Percentiles rank a stretch among this genome's conserved stretches.
Conservation (phyloP, 30 jellyfish, hydroid and myxozoan species). For the Turritopsis rubra region DNA sequence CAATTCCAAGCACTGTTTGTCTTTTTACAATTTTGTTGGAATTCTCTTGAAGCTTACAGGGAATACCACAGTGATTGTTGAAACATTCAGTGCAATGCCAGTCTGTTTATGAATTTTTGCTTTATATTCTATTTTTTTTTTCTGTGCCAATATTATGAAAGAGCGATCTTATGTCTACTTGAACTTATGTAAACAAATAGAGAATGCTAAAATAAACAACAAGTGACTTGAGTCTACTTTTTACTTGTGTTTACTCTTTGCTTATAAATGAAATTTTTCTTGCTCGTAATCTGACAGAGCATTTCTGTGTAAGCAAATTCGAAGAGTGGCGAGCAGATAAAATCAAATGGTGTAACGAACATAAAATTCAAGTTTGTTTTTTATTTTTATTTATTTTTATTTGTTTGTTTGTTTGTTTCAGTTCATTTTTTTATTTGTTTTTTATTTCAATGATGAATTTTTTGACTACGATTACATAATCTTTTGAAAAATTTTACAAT, state of each 20-base stretch:
- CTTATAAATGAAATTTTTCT: neutral
- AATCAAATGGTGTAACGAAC: neutral
- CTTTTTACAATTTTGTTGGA: neutral
- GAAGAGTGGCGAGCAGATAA: neutral
- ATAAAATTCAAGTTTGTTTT: neutral
- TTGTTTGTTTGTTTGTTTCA: neutral
- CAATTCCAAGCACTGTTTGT: neutral
- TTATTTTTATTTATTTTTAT: too few relatives aligned
- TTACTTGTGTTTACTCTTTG: neutral
- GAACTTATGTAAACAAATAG: neutral
- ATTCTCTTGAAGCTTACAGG: neutral
- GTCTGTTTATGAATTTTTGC: neutral
- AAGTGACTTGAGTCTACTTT: neutral
- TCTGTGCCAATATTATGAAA: neutral
- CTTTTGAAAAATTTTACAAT: too few relatives aligned
- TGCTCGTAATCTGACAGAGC: neutral
- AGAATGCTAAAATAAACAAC: neutral
- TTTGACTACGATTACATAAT: neutral
- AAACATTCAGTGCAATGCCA: neutral
- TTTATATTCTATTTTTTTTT: too few relatives aligned
- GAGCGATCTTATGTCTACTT: neutral
- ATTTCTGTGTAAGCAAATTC: neutral
- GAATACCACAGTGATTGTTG: neutral
- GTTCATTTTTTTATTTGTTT: neutral
- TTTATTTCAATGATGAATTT: neutral